A percentile compares a stretch with the other conserved stretches of the same genome.
Evolutionary conservation across 2,888 invertebrate species (phyloP).

Genomic region (Ochropleura leucogaster): DNA sequence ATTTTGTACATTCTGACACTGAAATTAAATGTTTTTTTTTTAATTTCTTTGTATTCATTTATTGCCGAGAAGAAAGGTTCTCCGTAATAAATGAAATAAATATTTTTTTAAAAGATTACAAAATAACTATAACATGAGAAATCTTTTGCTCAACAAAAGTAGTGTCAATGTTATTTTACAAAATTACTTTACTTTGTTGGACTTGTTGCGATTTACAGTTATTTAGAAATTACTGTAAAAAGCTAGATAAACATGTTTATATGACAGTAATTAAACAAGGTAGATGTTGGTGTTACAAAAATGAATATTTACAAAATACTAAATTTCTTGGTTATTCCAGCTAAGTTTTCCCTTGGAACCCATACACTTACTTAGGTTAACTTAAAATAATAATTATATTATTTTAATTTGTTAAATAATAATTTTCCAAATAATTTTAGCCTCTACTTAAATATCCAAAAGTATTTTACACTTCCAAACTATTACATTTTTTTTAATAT

Average conservation of each 20-base stretch:
- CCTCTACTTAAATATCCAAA: conserved; percentile 64
- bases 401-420: conserved; percentile 41
- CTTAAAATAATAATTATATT: conserved; percentile 39
- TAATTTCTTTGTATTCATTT: not conserved
- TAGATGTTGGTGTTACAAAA: not conserved
- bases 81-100: not conserved
- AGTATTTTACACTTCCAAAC: conserved; percentile 52
- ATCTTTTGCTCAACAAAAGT: conserved; percentile 7
- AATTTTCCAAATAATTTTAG: conserved; percentile 61
- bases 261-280: not conserved
- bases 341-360: conserved; percentile 56
- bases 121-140: not conserved
- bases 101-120: conserved; percentile 2
- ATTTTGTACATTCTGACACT: conserved; percentile 17
- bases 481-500: conserved; percentile 10
- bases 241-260: not conserved
- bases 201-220: not conserved
- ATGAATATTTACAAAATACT: conserved; percentile 6
- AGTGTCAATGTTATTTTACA: not conserved
- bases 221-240: not conserved
- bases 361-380: conserved; percentile 21
- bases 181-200: not conserved
- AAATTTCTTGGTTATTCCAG: conserved; percentile 19
- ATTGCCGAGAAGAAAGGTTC: not conserved
- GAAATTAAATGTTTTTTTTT: not conserved